These are phyloP conservation scores for Siniperca undulata DNA, from an alignment of 2,797 vertebrate species.

Conservation along the genomic window DNA sequence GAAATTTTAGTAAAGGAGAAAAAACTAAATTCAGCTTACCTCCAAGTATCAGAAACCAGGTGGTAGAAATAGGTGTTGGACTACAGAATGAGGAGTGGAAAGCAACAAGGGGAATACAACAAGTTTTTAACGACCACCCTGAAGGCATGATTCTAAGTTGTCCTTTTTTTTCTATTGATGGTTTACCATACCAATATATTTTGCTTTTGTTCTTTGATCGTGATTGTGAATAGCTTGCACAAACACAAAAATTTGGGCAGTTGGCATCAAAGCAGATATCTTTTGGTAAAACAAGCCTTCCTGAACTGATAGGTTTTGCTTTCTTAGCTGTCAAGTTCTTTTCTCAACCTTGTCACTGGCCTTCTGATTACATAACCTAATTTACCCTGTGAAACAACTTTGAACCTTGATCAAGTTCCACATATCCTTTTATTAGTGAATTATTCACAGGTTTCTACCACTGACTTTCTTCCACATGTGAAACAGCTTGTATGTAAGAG, in stretches of 20 bases:
- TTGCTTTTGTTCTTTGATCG: constrained; percentile 10
- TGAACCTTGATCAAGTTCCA: constrained; percentile 35
- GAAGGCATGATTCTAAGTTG: constrained; percentile 1
- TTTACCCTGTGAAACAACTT: constrained; percentile 36
- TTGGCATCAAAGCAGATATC: background rate
- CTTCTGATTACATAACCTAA: constrained; percentile 39
- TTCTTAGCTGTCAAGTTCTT: constrained; percentile 18
- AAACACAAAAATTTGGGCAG: constrained; percentile 1
- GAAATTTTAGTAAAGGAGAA: constrained; percentile 7
- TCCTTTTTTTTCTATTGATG: background rate
- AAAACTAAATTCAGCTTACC: background rate
- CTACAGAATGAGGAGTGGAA: background rate
- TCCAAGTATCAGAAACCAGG: background rate
- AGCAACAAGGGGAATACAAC: background rate
- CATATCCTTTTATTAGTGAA: constrained; percentile 19
- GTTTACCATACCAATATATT: background rate
- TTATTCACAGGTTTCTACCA: constrained; percentile 31
- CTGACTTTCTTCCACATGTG: constrained; percentile 36
- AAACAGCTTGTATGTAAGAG: constrained; percentile 33
- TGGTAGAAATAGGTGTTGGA: constrained; percentile 1
- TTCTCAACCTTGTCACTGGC: constrained; percentile 7
- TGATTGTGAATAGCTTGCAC: background rate
- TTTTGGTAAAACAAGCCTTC: constrained; percentile 9
- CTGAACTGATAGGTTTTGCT: constrained; percentile 12
- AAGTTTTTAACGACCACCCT: constrained; percentile 25